Evolutionary conservation across 2,888 invertebrate genomes (phyloP).

Genomic region (Cataglyphis rosenhaueri): DNA sequence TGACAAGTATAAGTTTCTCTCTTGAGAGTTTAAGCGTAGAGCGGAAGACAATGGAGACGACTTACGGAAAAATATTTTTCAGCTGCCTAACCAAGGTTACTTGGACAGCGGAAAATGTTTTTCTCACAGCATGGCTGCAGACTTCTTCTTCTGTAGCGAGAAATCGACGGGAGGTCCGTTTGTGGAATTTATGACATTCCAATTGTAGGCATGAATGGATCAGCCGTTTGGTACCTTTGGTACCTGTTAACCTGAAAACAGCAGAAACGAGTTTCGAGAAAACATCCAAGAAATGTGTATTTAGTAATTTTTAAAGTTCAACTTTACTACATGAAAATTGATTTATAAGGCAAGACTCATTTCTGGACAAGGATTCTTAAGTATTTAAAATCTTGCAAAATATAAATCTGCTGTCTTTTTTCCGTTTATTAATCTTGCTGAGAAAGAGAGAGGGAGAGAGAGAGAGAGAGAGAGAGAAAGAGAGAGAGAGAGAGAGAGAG

Average conservation of each 20-base stretch:
- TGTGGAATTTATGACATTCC: constrained; percentile 8
- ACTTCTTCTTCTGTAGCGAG: background rate
- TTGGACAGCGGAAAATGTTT: background rate
- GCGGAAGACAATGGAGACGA: background rate
- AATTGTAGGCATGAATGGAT: constrained; percentile 12
- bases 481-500: background rate
- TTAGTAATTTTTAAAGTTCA: background rate
- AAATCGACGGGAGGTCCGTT: constrained; percentile 64
- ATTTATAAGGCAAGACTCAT: background rate
- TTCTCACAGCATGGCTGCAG: background rate
- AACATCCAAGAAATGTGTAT: background rate
- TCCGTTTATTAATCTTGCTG: background rate
- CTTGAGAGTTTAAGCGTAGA: background rate
- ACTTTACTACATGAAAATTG: background rate
- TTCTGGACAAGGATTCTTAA: background rate
- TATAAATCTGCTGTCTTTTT: background rate
- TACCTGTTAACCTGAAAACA: background rate
- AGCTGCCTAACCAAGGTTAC: background rate
- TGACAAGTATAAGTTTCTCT: background rate
- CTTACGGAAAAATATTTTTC: background rate
- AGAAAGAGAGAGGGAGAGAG: background rate
- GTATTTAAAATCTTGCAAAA: background rate
- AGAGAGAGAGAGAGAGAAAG: background rate
- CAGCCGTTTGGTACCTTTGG: background rate
- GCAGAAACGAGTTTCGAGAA: background rate